Evolutionary conservation across 2,113 vertebrate genomes (phyloP), one percentile per base, ranked within the genome.

Genomic region (Rafetus swinhoei): DNA sequence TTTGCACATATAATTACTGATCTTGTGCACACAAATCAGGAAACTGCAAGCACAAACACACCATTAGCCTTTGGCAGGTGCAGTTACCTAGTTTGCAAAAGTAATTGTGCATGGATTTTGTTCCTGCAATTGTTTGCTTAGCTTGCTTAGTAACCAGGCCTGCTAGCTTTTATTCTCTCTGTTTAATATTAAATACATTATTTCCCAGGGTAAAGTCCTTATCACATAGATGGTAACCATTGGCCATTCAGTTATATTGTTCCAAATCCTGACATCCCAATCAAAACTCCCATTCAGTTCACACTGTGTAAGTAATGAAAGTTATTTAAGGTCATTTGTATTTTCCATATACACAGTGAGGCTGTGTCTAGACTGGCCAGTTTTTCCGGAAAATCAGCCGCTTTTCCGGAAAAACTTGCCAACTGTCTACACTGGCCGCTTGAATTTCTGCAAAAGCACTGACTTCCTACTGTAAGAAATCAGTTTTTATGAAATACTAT

Each of bases 151-250:
- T 82, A 85, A 80, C 45, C 53, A 60, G 29, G 19, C 45, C 25
- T 24, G 93, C 89, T 27, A 55, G 72, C 72, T 93, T 86, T 91
- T 39, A 57, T 10, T 95, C 74, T 85, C 90, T 81, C 56, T 21
- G 39, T 52, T 29, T 59, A 57, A 32, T 52, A 76, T 19, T 60
- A 53, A 45, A 29, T 53, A 60, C 15, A 4, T 18, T 54, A 85
- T 62, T 32, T 19, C 76, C 35, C 19, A 5, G 65, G 50, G 53
- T 5, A 13, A 3, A 55, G 19, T 55, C 29, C 50, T 72, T 53
- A 81, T 39, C 2, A 1, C 69, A 56, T 9, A 9, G 27, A 21
- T 29, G 76, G 59, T 27, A 35, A 65, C 84, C 81, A 9, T 60
- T 74, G 79, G 13, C 9, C 60, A 12, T 2, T 87, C 0, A 0